Percentiles rank a stretch among this genome's conserved stretches.
Evolutionary conservation across 1,140 invertebrate species (phyloP).

Genomic region (Ridgeia piscesae): DNA sequence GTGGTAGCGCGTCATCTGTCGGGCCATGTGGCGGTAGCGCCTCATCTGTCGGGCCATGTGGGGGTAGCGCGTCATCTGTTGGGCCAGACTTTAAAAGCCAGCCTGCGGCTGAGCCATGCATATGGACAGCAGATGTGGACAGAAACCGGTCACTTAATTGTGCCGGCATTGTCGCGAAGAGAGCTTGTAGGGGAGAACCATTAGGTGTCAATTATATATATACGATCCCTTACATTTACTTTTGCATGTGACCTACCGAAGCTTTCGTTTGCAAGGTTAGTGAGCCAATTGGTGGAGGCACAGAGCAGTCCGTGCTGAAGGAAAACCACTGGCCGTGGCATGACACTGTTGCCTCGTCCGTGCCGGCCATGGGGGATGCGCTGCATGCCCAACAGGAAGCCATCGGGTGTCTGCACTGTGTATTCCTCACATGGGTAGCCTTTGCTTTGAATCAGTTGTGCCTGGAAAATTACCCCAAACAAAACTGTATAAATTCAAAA

Average conservation of each 20-base stretch:
- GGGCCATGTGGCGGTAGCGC: no score
- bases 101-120: no score
- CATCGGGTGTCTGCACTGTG: constrained; percentile 28
- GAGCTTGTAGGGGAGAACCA: no score
- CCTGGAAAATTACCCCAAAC: constrained; percentile 18
- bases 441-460: constrained; percentile 27
- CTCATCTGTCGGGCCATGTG: no score
- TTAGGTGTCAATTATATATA: no score
- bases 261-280: constrained; percentile 25
- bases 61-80: no score
- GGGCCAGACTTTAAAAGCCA: no score
- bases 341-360: neutral
- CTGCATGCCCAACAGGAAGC: constrained; percentile 28
- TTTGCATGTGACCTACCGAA: constrained; percentile 18
- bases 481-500: constrained; percentile 2
- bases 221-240: no score
- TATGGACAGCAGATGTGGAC: no score
- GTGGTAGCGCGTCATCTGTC: no score
- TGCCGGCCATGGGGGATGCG: constrained; percentile 21
- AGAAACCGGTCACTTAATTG: no score
- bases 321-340: constrained; percentile 27
- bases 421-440: constrained; percentile 32
- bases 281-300: constrained; percentile 26
- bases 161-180: no score
- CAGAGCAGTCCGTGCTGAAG: constrained; percentile 29